Evolutionary conservation across 2,797 vertebrate genomes (phyloP).

Genomic region (Hypotaenidia okinawae): DNA sequence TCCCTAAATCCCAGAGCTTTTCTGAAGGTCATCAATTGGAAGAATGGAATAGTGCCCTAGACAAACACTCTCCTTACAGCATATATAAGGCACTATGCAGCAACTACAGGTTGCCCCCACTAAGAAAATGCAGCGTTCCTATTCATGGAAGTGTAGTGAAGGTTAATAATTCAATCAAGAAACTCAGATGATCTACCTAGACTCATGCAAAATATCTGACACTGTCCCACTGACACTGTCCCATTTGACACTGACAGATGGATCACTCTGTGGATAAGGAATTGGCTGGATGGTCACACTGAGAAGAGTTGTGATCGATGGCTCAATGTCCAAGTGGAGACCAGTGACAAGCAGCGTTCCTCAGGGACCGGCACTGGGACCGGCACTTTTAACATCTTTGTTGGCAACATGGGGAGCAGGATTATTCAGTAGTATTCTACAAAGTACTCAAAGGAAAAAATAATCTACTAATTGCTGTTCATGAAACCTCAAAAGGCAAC

Average conservation of each 20-base stretch:
- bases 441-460: neutral
- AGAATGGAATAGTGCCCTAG: neutral
- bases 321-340: too few species aligned
- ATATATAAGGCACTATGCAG: neutral
- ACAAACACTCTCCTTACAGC: neutral
- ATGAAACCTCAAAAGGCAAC: neutral
- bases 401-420: too few species aligned
- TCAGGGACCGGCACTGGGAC: too few species aligned
- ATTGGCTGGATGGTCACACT: too few species aligned
- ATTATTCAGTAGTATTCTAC: neutral
- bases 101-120: neutral
- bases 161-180: neutral
- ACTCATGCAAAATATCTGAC: too few species aligned
- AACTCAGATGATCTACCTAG: too few species aligned
- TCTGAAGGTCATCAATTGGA: neutral
- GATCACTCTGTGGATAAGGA: too few species aligned
- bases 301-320: too few species aligned
- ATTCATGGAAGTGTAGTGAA: neutral
- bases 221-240: too few species aligned
- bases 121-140: neutral
- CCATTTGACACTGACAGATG: too few species aligned
- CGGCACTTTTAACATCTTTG: too few species aligned
- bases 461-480: neutral
- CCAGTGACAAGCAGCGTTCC: too few species aligned
- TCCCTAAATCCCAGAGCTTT: neutral